Conservation (phyloP, 2,113 vertebrate species). For the Bufo gargarizans region DNA sequence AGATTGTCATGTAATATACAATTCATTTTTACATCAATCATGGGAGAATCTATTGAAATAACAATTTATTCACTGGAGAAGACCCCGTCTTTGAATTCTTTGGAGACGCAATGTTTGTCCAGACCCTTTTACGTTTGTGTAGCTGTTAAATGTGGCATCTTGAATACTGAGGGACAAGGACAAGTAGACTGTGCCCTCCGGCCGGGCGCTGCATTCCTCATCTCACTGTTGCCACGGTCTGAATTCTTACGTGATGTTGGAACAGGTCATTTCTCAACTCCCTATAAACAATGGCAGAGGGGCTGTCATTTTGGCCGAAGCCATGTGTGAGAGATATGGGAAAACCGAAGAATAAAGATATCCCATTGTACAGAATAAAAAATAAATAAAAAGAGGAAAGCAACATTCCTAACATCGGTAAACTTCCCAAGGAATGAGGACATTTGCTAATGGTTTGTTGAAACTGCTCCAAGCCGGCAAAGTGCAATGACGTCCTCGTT, state of each 20-base stretch:
- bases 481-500: neutral
- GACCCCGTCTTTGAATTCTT: neutral
- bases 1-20: too few relatives aligned
- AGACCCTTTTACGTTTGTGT: neutral
- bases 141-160: conserved; percentile 32
- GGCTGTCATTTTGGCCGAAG: conserved; percentile 48
- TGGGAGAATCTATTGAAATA: too few relatives aligned
- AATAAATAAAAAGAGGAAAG: conserved; percentile 24
- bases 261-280: conserved; percentile 53
- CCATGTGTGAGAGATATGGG: conserved; percentile 44
- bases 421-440: conserved; percentile 19
- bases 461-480: neutral
- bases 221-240: conserved; percentile 37
- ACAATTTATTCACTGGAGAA: neutral
- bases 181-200: neutral
- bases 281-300: conserved; percentile 42
- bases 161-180: conserved; percentile 38
- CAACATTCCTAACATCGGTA: neutral
- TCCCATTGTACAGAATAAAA: conserved; percentile 8
- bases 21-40: too few relatives aligned
- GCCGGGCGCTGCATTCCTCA: conserved; percentile 37
- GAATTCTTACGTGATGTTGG: conserved; percentile 54
- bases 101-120: neutral
- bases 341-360: conserved; percentile 35
- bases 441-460: conserved; percentile 8